Base-by-base conservation (phyloP, 1,140 invertebrate genomes). In the Drosophila baimaii region DNA sequence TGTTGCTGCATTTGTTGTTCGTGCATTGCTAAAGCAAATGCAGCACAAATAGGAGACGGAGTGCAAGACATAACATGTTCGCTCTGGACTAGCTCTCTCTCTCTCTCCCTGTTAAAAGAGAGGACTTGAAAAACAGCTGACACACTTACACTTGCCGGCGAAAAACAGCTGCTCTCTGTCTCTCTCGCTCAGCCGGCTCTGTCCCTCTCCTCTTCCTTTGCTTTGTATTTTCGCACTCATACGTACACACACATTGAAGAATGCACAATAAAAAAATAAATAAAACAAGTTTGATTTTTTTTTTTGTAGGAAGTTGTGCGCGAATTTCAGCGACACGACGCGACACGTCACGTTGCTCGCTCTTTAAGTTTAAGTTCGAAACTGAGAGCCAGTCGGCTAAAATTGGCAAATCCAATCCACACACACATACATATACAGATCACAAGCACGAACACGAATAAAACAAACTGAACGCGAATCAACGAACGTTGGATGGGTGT, bases 351-450 rank as follows among this genome's bases (percentile, higher is more conserved):
- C 84, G 84, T 89, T 89, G 70, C 84, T 89, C 80, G 84, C 84
- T 89, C 84, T 89, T 89, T 88, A 89, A 88, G 80, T 89, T 88
- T 88, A 89, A 89, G 80, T 89, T 89, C 69, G 79, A 89, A 77
- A 88, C 79, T 89, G 83, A 82, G 83, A 88, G 83, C 79, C 76
- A 74, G 81, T 73, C 65, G 79, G 58, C 77, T 89, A 89, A 88
- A 89, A 89, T 89, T 89, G 84, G 84, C 84, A 89, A 88, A 80
- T 69, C 80, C 61, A 75, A 76, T 57, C 44, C 61, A 58, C 73
- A 63, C 27, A 62, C 43, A 39, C 43, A 69, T 13, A 63, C 74
- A 73, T 61, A 78, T 54, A 65, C 71, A 63, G 49, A 54, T 56
- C 71, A 66, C 44, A 63, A 56, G 15, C 61, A 54, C 15, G 44